Evolutionary conservation across 1,140 invertebrate species (phyloP), one percentile per base, ranked within the genome.

Genomic region (Grapholita molesta): DNA sequence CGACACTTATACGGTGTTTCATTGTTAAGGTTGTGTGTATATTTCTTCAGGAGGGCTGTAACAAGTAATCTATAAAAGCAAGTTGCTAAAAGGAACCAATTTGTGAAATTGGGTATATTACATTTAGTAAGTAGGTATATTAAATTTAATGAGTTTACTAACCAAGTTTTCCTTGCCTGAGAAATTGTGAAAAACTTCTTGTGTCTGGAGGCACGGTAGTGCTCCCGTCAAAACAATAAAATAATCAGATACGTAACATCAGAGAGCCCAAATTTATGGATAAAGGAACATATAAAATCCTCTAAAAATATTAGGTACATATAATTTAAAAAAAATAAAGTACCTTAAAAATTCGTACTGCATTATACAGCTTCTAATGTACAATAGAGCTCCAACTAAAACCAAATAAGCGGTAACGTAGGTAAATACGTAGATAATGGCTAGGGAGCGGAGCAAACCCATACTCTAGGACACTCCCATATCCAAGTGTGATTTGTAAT

Each of bases 361-460:
- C 42, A 18, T 2, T 48, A 48, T 48, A 18, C 42, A 21, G 66
- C 74, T 82, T 38, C 85, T 77, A 6, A 85, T 24, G 52, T 89
- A 90, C 15, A 85, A 66, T 0, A 90, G 76, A 24, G 67, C 78
- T 67, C 73, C 79, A 0, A 90, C 72, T n/a, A 89, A 57, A 7
- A 78, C 81, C 33, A 90, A 80, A 64, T 90, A 90, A 28, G 83
- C 15, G 9, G 64, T 69, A 53, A 88, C 74, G 57, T 84, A 90
- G 35, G 85, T 33, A 3, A 88, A 65, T 66, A 90, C 80, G 61
- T 88, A 88, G 24, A 80, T 9, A 9, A 88, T 72, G 11, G 88
- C 70, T 11, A 86, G 64, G n/a, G 71, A 74, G 25, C 86, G 79
- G 38, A 89, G 53, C 1, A 83, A 71, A 30, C 79, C 77, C 87